Conservation (phyloP, 2,888 invertebrate species). For the Nomada goodeniana region DNA sequence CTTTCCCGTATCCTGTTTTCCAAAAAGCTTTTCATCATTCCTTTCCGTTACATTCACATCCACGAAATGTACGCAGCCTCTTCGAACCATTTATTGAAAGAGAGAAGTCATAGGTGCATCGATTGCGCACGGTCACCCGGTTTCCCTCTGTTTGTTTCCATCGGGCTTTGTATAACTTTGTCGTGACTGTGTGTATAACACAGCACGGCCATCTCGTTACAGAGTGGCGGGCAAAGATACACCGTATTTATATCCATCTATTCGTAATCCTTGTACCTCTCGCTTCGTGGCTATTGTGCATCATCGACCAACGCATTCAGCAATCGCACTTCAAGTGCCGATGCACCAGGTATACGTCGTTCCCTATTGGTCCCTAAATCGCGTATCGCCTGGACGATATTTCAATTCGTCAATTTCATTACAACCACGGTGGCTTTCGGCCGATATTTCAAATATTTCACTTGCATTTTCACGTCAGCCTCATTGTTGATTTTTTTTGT, state of each 20-base stretch:
- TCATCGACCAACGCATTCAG: constrained; percentile 20
- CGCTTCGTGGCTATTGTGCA: constrained; percentile 24
- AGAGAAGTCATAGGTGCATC: constrained; percentile 70
- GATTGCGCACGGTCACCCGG: constrained; percentile 74
- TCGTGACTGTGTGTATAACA: constrained; percentile 40
- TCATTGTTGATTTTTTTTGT: constrained; percentile 28
- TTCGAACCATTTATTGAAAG: constrained; percentile 33
- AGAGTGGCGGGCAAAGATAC: constrained; percentile 39
- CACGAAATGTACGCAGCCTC: constrained; percentile 28
- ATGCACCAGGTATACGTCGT: constrained; percentile 37
- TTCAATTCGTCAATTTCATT: constrained; percentile 13
- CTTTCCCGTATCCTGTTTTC: constrained; percentile 14
- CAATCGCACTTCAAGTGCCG: constrained; percentile 14
- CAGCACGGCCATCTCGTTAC: constrained; percentile 55
- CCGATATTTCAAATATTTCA: neutral
- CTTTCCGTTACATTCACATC: neutral
- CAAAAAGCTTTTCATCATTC: neutral
- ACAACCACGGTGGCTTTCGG: neutral
- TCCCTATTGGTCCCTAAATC: constrained; percentile 19
- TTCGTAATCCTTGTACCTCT: constrained; percentile 31
- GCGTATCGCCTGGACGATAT: neutral
- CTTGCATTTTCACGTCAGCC: constrained; percentile 1
- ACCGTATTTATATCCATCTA: constrained; percentile 38
- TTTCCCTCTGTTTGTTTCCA: constrained; percentile 68
- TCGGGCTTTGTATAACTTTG: constrained; percentile 50